phyloP scores from a whole-genome alignment of 1,140 invertebrate species.

The Sesamia nonagrioides region DNA sequence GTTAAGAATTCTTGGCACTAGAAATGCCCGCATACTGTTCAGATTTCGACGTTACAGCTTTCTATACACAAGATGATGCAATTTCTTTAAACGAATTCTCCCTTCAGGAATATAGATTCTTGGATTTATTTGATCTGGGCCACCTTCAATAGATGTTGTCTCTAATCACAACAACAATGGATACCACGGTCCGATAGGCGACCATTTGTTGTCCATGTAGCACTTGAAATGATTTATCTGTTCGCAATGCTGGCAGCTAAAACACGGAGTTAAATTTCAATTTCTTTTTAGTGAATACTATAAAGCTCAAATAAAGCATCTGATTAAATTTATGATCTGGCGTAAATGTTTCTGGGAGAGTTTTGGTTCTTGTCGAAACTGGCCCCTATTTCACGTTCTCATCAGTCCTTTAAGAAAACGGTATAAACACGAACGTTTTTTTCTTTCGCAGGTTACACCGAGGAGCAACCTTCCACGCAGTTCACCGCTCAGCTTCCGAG shows the following conservation, averaged over 20 bases:
- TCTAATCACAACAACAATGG: too few relatives aligned
- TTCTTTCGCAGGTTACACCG: constrained; percentile 87
- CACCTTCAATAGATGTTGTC: background rate
- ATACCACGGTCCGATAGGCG: too few relatives aligned
- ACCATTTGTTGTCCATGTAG: too few relatives aligned
- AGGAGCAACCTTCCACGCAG: constrained; percentile 89
- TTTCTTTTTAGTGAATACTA: too few relatives aligned
- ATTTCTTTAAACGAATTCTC: background rate
- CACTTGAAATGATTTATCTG: too few relatives aligned
- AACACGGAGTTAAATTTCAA: too few relatives aligned
- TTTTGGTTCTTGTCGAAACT: too few relatives aligned
- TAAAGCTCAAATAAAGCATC: too few relatives aligned
- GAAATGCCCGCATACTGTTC: constrained; percentile 17
- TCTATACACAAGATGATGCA: background rate
- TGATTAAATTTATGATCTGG: too few relatives aligned
- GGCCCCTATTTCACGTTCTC: too few relatives aligned
- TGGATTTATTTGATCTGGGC: background rate
- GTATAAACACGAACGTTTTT: background rate
- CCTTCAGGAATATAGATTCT: background rate
- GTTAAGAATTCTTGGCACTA: constrained; percentile 27
- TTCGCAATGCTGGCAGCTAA: too few relatives aligned
- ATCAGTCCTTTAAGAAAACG: background rate
- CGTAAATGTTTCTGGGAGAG: too few relatives aligned
- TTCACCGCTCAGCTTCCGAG: constrained; percentile 89
- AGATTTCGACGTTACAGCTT: background rate